Evolutionary conservation across 1,140 invertebrate genomes (phyloP), one percentile per base, ranked within the genome.

Genomic region (Bombus difficillimus): DNA sequence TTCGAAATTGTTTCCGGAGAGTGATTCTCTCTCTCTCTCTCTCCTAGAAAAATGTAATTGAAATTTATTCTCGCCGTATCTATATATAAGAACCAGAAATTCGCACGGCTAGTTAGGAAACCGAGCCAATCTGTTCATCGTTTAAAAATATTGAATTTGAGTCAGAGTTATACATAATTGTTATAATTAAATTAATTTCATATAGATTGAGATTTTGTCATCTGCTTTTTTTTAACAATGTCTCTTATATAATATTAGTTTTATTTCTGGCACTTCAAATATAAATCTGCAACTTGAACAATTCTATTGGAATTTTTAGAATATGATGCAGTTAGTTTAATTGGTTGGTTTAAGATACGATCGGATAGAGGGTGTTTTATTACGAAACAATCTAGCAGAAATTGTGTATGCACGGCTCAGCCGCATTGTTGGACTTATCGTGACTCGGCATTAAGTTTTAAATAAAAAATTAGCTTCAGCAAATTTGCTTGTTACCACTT

Each of bases 391-490:
- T 85, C 53, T 34, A 22, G n/a, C 8, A 37, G 53, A 72, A 41
- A 85, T 64, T 73, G n/a, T 69, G 68, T 72, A 72, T 80, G 53
- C 41, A 72, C 18, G 82, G 22, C 57, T 78, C 37, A 62, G 59
- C 32, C 39, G 39, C 37, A 39, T 43, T 47, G 53, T 62, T 32
- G 22, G 66, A 25, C 39, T 53, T 13, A 22, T 25, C 8, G 43
- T 73, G 15, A 9, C 18, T 59, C 32, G 53, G 22, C 77, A 37
- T 80, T 72, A 59, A 72, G 9, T 18, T 78, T 64, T 37, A 72
- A 79, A 80, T 85, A 66, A 85, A 80, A 85, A 85, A 79, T 85
- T 80, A 85, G 68, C 76, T 53, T 32, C 68, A 39, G 83, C 43
- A 47, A 47, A 15, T 47, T 62, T 47, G 47, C 76, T 85, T 68